Evolutionary conservation across 1,140 invertebrate genomes (phyloP).

Genomic region (Dendroctonus valens): DNA sequence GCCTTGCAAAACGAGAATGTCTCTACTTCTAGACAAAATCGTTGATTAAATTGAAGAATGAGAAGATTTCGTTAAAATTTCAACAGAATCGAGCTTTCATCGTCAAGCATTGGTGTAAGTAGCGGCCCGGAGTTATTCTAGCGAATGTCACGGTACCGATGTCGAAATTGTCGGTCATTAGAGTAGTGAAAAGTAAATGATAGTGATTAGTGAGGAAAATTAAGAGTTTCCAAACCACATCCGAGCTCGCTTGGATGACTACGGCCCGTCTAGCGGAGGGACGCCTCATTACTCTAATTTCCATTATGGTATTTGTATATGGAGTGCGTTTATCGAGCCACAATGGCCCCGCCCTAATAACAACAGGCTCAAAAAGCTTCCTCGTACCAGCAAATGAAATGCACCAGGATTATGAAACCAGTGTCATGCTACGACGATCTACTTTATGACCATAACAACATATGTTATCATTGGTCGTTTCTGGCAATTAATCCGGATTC

Average conservation of each 20-base stretch:
- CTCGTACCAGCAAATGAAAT: slow-evolving; percentile 39
- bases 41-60: too few species aligned
- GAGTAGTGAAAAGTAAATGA: slow-evolving; percentile 33
- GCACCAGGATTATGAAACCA: slow-evolving; percentile 33
- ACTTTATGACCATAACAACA: neutral
- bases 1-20: too few species aligned
- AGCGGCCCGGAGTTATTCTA: too few species aligned
- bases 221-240: slow-evolving; percentile 36
- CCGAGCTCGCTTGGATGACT: slow-evolving; percentile 21
- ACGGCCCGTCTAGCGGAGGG: slow-evolving; percentile 25
- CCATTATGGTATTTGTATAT: slow-evolving; percentile 38
- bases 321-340: slow-evolving; percentile 41
- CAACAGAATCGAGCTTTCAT: too few species aligned
- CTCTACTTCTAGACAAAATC: too few species aligned
- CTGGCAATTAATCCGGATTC: too few species aligned
- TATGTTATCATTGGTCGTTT: too few species aligned
- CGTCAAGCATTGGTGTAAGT: too few species aligned
- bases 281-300: slow-evolving; percentile 43
- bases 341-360: slow-evolving; percentile 40
- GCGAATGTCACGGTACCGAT: slow-evolving; percentile 31
- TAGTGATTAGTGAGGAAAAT: slow-evolving; percentile 30
- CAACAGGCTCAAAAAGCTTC: slow-evolving; percentile 36
- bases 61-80: too few species aligned
- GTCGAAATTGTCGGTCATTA: slow-evolving; percentile 31
- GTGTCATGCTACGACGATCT: slow-evolving; percentile 36